A percentile compares a stretch with the other conserved stretches of the same genome.
phyloP scores from a whole-genome alignment of 2,113 vertebrate genomes.

The Rhabdomys dilectus region DNA sequence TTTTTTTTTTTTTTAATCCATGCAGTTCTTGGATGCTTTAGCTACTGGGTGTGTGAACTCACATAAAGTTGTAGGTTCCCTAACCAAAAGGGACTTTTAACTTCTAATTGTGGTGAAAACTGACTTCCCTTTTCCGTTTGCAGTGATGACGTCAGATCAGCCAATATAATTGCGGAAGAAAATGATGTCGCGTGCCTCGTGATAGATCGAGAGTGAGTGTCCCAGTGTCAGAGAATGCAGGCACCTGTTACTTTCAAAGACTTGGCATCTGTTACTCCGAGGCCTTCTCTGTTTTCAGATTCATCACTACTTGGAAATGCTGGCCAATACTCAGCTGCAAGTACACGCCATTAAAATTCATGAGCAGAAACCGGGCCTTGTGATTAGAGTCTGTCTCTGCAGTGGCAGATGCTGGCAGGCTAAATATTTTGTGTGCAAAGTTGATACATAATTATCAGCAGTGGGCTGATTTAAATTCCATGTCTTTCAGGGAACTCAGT shows the following conservation, averaged over 20 bases:
- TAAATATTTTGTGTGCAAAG: constrained; percentile 79
- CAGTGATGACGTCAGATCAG: constrained; percentile 96
- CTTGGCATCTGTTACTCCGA: constrained; percentile 41
- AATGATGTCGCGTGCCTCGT: constrained; percentile 94
- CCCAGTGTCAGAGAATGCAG: neutral
- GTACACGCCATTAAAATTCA: constrained; percentile 74
- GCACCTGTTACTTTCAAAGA: constrained; percentile 3
- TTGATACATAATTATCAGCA: constrained; percentile 75
- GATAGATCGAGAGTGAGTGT: constrained; percentile 96
- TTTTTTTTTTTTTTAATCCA: neutral
- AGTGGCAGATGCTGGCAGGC: constrained; percentile 68
- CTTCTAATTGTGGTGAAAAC: constrained; percentile 22
- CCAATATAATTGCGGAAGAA: constrained; percentile 94
- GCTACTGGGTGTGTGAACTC: neutral
- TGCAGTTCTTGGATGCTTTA: neutral
- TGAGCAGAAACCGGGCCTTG: constrained; percentile 63
- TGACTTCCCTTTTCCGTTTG: constrained; percentile 73
- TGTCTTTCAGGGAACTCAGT: constrained; percentile 38
- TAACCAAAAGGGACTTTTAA: constrained; percentile 20
- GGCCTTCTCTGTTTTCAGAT: constrained; percentile 59
- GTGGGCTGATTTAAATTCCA: constrained; percentile 62
- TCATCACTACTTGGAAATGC: constrained; percentile 54
- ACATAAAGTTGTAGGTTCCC: neutral
- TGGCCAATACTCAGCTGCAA: constrained; percentile 59
- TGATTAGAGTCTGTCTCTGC: constrained; percentile 70